A percentile compares a stretch with the other conserved stretches of the same genome.
These are phyloP conservation scores for Apodemia zela DNA, from an alignment of 2,888 invertebrate genomes.

Conservation along the genomic window DNA sequence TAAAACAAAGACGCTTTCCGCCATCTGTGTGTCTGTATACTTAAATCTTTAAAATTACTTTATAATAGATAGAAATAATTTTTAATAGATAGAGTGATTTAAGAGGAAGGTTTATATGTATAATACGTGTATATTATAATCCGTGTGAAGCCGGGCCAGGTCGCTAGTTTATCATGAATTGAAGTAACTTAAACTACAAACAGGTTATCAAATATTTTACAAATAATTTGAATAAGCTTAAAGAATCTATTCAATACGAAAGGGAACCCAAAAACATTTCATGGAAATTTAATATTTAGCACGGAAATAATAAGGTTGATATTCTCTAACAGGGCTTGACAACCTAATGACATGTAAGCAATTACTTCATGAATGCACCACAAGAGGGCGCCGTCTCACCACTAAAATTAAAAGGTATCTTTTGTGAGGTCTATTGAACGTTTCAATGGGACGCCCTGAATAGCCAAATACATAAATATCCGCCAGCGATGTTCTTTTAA, in stretches of 20 bases:
- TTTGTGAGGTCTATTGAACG: slow-evolving; percentile 29
- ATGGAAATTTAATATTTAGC: neutral
- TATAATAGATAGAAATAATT: too few relatives aligned
- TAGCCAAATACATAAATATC: slow-evolving; percentile 29
- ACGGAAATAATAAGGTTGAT: neutral
- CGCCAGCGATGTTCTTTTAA: slow-evolving; percentile 16
- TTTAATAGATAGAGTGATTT: too few relatives aligned
- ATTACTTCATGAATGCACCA: slow-evolving; percentile 28
- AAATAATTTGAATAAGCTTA: neutral
- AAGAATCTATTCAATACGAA: slow-evolving; percentile 7
- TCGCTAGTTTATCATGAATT: too few relatives aligned
- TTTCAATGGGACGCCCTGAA: slow-evolving; percentile 40
- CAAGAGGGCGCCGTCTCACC: slow-evolving; percentile 32
- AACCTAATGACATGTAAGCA: slow-evolving; percentile 28
- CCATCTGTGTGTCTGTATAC: too few relatives aligned
- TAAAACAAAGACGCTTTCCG: too few relatives aligned
- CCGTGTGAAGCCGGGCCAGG: too few relatives aligned
- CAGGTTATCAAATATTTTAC: slow-evolving; percentile 10
- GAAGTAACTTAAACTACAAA: too few relatives aligned
- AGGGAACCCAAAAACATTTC: slow-evolving; percentile 5
- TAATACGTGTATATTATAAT: too few relatives aligned
- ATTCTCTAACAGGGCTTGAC: neutral
- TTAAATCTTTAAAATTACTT: too few relatives aligned
- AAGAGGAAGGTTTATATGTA: too few relatives aligned
- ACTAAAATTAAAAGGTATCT: slow-evolving; percentile 35